phyloP scores from a whole-genome alignment of 2,113 vertebrate species.

The Dendropsophus ebraccatus region DNA sequence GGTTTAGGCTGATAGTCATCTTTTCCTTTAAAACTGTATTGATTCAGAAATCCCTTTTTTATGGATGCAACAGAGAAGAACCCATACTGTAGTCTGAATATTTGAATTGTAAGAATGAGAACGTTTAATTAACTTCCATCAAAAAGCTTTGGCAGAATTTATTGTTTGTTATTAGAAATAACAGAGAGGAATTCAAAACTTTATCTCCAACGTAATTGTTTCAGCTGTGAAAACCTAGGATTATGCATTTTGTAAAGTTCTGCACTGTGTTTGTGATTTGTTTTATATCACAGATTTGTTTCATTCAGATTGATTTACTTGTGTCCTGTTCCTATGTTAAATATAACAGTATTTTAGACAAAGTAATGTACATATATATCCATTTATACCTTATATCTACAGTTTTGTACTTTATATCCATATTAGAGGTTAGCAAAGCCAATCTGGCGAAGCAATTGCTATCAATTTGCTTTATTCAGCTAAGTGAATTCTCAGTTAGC shows the following conservation, averaged over 20 bases:
- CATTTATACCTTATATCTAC: too few species aligned
- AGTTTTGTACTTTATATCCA: too few species aligned
- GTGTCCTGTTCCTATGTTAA: too few species aligned
- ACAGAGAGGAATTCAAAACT: background rate
- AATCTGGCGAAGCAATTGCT: too few species aligned
- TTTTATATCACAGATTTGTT: background rate
- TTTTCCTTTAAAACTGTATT: conserved; percentile 44
- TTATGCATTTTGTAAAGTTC: too few species aligned
- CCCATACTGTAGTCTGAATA: background rate
- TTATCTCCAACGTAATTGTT: conserved; percentile 7
- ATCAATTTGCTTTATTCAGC: too few species aligned
- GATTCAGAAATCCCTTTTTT: conserved; percentile 49
- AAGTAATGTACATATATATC: too few species aligned
- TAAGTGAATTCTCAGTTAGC: too few species aligned
- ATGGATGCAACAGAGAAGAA: background rate
- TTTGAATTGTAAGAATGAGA: background rate
- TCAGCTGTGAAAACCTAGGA: background rate
- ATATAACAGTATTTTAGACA: too few species aligned
- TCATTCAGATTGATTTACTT: background rate
- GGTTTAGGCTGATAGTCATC: conserved; percentile 24
- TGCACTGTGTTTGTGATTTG: too few species aligned
- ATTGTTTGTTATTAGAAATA: conserved; percentile 25
- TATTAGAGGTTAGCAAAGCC: too few species aligned
- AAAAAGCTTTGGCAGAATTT: conserved; percentile 21
- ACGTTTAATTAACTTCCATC: conserved; percentile 11